Percentiles rank a stretch among this genome's conserved stretches.
These are phyloP conservation scores for Holacanthella duospinosa DNA, from an alignment of 2,888 invertebrate species.

Conservation along the genomic window DNA sequence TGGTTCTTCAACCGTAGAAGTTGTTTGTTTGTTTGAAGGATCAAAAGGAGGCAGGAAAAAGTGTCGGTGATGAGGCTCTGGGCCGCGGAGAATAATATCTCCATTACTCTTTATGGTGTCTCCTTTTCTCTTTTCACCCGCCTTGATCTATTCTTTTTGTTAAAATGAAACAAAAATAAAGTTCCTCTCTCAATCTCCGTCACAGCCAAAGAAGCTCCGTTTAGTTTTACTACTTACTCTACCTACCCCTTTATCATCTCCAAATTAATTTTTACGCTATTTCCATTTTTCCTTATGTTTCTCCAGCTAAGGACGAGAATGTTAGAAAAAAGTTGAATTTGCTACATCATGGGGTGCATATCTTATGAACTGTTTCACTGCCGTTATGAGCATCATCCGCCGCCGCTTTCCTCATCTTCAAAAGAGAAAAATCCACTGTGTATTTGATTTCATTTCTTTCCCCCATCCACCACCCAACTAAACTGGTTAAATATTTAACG, in stretches of 20 bases:
- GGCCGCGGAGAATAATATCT: not conserved
- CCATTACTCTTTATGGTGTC: slow-evolving; percentile 2
- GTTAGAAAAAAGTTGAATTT: not conserved
- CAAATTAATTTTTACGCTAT: not conserved
- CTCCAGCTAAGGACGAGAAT: not conserved
- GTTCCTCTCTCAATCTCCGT: slow-evolving; percentile 1
- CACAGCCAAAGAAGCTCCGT: not conserved
- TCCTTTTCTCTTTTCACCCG: slow-evolving; percentile 1
- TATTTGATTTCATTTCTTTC: slow-evolving; percentile 3
- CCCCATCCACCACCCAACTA: not conserved
- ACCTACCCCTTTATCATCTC: not conserved
- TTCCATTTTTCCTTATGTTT: not conserved
- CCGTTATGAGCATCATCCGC: not conserved
- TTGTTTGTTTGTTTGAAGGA: not conserved
- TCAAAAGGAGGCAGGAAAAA: not conserved
- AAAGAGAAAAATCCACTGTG: slow-evolving; percentile 15
- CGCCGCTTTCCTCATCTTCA: slow-evolving; percentile 10
- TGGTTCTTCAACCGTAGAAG: not conserved
- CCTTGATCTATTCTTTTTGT: not conserved
- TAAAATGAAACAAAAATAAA: slow-evolving; percentile 4
- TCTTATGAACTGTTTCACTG: slow-evolving; percentile 25
- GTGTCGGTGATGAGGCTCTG: not conserved
- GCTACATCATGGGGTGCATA: slow-evolving; percentile 36
- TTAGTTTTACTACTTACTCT: not conserved
- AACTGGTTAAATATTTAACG: not conserved